Base-by-base conservation (phyloP, 1,140 invertebrate species). In the Brachionus rotundiformis region DNA sequence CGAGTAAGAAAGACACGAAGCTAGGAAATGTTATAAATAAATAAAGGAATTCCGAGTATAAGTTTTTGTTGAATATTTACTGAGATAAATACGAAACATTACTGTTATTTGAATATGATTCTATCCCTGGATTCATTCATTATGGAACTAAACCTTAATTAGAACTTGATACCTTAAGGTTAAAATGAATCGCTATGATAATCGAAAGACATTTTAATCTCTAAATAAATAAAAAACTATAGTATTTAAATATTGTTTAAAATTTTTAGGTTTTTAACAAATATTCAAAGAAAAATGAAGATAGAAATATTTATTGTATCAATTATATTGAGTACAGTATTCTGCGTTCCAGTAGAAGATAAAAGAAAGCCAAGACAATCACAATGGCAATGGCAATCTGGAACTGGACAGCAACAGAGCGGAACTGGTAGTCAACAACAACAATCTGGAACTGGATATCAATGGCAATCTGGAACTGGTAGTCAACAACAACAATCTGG, bases 361-460 rank as follows among this genome's bases (percentile, higher is more conserved):
- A 33, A 63, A 10, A 63, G 61, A 63, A 63, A 63, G 16, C 10
- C 11, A 29, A 63, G 61, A 63, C 27, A 63, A 33, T 27, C 61
- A 29, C 61, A 63, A 11, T 63, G 61, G 61, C 61, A 63, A 29
- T 63, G 61, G 61, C 61, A 63, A 63, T 63, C 61, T 13, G 61
- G 61, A 63, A 63, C 61, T 31, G 61, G 61, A 4, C 61, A 63
- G 27, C 61, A 63, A 63, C 61, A 63, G 29, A 63, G 61, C 10
- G 61, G 25, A 13, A 63, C 61, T 63, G 61, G 61, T n/a, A 54
- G 47, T 16, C 61, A 63, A 13, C 61, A 63, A 63, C 61, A 63
- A 63, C 61, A 63, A 63, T 29, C 61, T 29, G 61, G 61, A 3
- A 13, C 61, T 23, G 61, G 61, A 29, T 63, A 0, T 29, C 25